Evolutionary conservation across 1,140 invertebrate species (phyloP).

Genomic region (Pseudomyrmex gracilis): DNA sequence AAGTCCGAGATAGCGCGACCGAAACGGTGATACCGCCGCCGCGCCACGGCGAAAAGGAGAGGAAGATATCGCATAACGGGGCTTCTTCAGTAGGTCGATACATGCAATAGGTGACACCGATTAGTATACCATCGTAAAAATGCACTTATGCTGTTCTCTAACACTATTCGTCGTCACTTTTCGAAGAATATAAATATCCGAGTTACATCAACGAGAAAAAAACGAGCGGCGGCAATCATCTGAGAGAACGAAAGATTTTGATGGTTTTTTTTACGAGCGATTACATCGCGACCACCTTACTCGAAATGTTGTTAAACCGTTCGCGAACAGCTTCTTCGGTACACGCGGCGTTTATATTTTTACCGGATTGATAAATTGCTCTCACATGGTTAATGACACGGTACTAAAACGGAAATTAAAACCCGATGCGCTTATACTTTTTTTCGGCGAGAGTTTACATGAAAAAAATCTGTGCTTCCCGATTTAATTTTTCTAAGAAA

Average conservation of each 20-base stretch:
- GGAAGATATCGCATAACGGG: constrained; percentile 80
- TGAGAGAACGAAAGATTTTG: not conserved
- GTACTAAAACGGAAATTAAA: constrained; percentile 6
- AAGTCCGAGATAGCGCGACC: constrained; percentile 48
- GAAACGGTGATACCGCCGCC: constrained; percentile 39
- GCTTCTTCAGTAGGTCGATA: constrained; percentile 84
- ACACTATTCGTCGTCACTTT: not conserved
- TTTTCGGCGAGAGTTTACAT: no score
- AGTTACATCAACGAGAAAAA: no score
- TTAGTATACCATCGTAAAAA: constrained; percentile 81
- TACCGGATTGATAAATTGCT: not conserved
- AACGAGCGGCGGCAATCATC: no score
- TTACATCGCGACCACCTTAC: constrained; percentile 17
- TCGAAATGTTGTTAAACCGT: not conserved
- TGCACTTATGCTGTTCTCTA: constrained; percentile 49
- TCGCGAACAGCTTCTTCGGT: not conserved
- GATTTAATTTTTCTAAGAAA: no score
- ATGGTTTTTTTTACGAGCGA: constrained; percentile 13
- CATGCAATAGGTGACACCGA: constrained; percentile 85
- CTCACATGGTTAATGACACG: not conserved
- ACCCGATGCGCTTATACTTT: not conserved
- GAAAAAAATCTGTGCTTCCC: no score
- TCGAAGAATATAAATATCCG: not conserved
- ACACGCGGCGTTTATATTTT: not conserved
- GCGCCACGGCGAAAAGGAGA: constrained; percentile 61